Base-by-base conservation (phyloP, 2,888 invertebrate genomes). In the Lingula anatina region DNA sequence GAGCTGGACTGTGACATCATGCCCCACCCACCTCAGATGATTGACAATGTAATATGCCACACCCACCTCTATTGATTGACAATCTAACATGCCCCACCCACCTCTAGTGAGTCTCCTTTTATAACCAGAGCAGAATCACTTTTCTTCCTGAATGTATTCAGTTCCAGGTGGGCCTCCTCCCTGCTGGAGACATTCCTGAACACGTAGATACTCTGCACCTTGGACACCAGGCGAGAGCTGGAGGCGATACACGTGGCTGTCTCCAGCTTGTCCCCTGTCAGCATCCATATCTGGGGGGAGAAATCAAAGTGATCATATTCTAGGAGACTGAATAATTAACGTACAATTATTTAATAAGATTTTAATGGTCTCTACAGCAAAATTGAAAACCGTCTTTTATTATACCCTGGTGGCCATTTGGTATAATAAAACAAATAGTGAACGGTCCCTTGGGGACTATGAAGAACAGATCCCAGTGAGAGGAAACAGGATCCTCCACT, bases 191-290 rank as follows among this genome's bases (percentile, higher is more conserved):
- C 86, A 21, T 84, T 82, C 59, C 85, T 84, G 65, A 90, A 86
- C 21, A 86, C 83, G 70, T 88, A 86, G 24, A 89, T 81, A 59
- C 78, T 86, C 77, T 93, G 92, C 44, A 86, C 85, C 38, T 88
- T 83, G 0, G 89, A 86, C 46, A 93, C 90, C 48, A 99, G 82
- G 61, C 90, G 86, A 3, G 95, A 89, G 66, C 96, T 96, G 74
- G 97, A 96, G 1, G 99, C 97, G 68, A 99, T 99, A 75, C 97
- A 97, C 26, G 91, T 89, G 0, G 99, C 99, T 0, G 99, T 99
- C 80, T 99, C 99, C 56, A 96, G 75, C 79, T 85, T 87, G 67
- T 87, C 87, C 28, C 79, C 79, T 2, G 87, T 87, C 57, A 87
- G 76, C 87, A 87, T 88, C 86, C 86, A 86, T 44, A 85, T 81